Percentiles rank a stretch among this genome's conserved stretches.
Conservation (phyloP, 1,140 invertebrate genomes). For the Drosophila ercepeae region DNA sequence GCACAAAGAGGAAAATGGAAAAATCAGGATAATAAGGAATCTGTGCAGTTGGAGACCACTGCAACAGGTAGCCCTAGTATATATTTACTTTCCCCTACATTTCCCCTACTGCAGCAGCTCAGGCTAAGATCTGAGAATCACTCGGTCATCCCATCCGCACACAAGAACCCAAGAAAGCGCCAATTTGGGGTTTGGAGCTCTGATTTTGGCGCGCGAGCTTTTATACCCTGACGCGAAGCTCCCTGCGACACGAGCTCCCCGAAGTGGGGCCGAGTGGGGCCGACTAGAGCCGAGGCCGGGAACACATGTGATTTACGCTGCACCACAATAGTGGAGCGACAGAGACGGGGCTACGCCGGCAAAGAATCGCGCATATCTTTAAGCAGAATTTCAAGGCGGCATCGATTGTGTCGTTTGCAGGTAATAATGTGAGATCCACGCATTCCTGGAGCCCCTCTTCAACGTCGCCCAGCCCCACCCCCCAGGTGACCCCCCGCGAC, state of each 20-base stretch:
- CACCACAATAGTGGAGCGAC: conserved; percentile 30
- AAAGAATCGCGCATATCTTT: conserved; percentile 58
- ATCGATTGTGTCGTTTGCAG: conserved; percentile 82
- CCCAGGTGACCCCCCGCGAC: not conserved
- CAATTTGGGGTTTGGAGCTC: conserved; percentile 47
- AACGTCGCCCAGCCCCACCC: not conserved
- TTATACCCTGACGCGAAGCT: conserved; percentile 67
- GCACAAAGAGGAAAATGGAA: not conserved
- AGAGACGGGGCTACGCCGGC: not conserved
- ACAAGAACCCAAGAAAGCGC: not conserved
- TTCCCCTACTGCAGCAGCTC: conserved; percentile 44
- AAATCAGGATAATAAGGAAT: not conserved
- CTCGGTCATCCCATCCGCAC: not conserved
- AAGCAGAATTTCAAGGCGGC: conserved; percentile 75
- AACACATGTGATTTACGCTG: conserved; percentile 61
- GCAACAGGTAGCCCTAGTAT: conserved; percentile 62
- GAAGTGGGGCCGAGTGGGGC: conserved; percentile 45
- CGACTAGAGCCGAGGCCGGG: conserved; percentile 58
- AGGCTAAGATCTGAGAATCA: not conserved
- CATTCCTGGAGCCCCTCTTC: conserved; percentile 58
- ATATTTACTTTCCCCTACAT: conserved; percentile 27
- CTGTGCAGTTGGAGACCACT: conserved; percentile 16
- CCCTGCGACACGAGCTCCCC: conserved; percentile 18
- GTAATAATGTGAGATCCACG: conserved; percentile 82
- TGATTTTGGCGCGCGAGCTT: conserved; percentile 83